Percentiles rank a stretch among this genome's conserved stretches.
phyloP scores from a whole-genome alignment of 2,888 invertebrate genomes.

The Melanostoma mellinum region DNA sequence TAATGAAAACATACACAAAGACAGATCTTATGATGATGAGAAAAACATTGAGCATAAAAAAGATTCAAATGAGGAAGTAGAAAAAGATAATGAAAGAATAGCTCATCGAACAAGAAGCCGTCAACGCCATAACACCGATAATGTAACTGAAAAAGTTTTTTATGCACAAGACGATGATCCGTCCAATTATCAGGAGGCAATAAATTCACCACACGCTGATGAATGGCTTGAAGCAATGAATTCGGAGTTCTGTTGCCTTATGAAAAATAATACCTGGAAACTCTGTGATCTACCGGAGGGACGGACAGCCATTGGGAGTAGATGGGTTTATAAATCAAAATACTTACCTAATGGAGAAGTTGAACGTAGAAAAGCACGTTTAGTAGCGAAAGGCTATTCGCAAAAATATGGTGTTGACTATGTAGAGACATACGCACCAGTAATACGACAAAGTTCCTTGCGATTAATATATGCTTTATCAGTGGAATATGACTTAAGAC shows the following conservation, averaged over 20 bases:
- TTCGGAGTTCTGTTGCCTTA: no score
- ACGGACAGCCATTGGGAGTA: background rate
- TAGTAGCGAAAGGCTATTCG: slow-evolving; percentile 32
- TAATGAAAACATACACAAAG: no score
- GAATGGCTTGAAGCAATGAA: no score
- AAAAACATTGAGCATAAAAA: background rate
- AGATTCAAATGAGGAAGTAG: background rate
- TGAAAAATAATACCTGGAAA: slow-evolving; percentile 67
- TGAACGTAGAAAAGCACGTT: slow-evolving; percentile 25
- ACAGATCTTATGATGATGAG: no score
- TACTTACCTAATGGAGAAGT: background rate
- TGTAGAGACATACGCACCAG: slow-evolving; percentile 15
- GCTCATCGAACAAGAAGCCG: background rate
- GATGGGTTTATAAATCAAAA: no score
- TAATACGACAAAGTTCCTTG: slow-evolving; percentile 37
- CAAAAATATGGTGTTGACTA: slow-evolving; percentile 34
- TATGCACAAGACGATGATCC: slow-evolving; percentile 1
- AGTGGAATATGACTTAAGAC: slow-evolving; percentile 39
- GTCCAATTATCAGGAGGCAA: background rate
- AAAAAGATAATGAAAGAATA: no score
- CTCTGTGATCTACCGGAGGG: slow-evolving; percentile 44
- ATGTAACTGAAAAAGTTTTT: slow-evolving; percentile 6
- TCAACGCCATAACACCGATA: background rate
- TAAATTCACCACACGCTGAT: no score
- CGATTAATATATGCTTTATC: slow-evolving; percentile 40